Conservation (phyloP, 1,140 invertebrate species). For the Saccostrea cuccullata region DNA sequence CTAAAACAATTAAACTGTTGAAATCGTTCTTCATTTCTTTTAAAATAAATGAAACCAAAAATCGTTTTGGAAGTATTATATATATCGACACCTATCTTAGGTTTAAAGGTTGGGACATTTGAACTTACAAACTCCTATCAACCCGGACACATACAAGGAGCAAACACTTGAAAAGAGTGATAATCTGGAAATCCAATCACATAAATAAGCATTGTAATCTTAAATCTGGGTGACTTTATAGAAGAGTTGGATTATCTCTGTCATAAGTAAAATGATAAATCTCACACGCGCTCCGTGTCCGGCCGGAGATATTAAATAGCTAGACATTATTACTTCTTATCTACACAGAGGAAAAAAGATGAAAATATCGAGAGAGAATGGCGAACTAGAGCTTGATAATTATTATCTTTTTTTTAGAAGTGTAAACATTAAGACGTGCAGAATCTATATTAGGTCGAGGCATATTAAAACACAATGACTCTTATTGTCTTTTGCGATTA, state of each 20-base stretch:
- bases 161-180: neutral
- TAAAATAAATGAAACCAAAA: neutral
- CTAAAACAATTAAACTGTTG: neutral
- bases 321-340: neutral
- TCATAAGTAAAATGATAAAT: slow-evolving; percentile 10
- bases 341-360: neutral
- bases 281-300: slow-evolving; percentile 1
- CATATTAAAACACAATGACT: too few relatives aligned
- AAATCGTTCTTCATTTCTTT: neutral
- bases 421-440: too few relatives aligned
- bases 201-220: slow-evolving; percentile 37
- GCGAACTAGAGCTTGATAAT: neutral
- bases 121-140: neutral
- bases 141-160: neutral
- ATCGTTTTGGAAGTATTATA: neutral
- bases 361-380: neutral
- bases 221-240: neutral
- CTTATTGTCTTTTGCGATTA: too few relatives aligned
- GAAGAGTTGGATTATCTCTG: slow-evolving; percentile 3
- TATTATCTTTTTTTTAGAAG: neutral
- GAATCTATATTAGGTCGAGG: too few relatives aligned
- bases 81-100: neutral
- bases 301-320: neutral
- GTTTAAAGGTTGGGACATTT: neutral
- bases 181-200: slow-evolving; percentile 1